Conservation (phyloP, 2,888 invertebrate genomes). For the Eumacrocentrus americanus region DNA sequence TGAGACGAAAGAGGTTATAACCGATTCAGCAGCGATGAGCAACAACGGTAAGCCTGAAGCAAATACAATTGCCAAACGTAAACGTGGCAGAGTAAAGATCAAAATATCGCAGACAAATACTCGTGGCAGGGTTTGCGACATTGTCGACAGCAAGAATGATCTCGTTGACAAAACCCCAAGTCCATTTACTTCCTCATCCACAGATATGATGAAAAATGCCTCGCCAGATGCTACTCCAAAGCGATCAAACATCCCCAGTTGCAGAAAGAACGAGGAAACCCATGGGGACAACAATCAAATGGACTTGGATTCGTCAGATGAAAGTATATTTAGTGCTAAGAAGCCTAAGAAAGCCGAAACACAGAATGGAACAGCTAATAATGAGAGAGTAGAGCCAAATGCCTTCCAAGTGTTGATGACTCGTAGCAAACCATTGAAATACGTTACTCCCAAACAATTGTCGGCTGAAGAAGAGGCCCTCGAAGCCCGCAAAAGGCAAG, state of each 20-base stretch:
- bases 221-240: conserved; percentile 33
- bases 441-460: background rate
- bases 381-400: conserved; percentile 39
- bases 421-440: conserved; percentile 38
- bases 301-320: conserved; percentile 2
- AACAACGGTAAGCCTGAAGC: background rate
- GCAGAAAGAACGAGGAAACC: conserved; percentile 21
- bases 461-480: conserved; percentile 26
- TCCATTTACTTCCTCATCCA: conserved; percentile 33
- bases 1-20: conserved; percentile 30
- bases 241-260: conserved; percentile 19
- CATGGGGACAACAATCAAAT: background rate
- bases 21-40: conserved; percentile 21
- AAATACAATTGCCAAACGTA: conserved; percentile 19
- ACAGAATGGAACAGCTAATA: background rate
- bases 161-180: conserved; percentile 47
- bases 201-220: conserved; percentile 2
- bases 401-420: conserved; percentile 50
- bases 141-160: conserved; percentile 43
- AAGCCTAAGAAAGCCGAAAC: background rate
- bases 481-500: conserved; percentile 24
- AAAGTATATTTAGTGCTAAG: conserved; percentile 11
- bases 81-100: conserved; percentile 47
- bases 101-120: conserved; percentile 41
- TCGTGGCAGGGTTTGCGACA: conserved; percentile 39